Conservation (phyloP, 2,888 invertebrate species). For the Atherix ibis region DNA sequence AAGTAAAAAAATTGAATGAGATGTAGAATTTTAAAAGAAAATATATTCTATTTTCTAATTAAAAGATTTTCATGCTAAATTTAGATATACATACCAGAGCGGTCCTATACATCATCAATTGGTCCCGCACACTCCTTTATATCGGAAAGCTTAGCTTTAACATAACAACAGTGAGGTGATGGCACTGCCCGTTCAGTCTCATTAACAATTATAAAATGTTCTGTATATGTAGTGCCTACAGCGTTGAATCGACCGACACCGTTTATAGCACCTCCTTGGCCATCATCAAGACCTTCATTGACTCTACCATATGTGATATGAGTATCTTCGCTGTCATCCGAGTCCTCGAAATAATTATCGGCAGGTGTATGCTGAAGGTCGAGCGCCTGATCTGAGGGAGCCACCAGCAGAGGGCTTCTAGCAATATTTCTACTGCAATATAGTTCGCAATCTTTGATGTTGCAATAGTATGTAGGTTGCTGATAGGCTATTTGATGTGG, state of each 20-base stretch:
- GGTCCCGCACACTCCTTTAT: slow-evolving; percentile 15
- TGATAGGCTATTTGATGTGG: not conserved
- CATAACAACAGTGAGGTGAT: slow-evolving; percentile 13
- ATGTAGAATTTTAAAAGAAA: no score
- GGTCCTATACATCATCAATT: slow-evolving; percentile 15
- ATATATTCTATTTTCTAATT: no score
- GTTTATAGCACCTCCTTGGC: no score
- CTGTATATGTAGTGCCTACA: slow-evolving; percentile 5
- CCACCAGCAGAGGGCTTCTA: not conserved
- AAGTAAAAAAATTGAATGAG: no score
- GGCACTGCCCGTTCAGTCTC: slow-evolving; percentile 11
- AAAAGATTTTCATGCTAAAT: no score
- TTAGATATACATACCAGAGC: slow-evolving; percentile 4
- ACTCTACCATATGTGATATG: slow-evolving; percentile 5
- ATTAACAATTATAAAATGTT: slow-evolving; percentile 12
- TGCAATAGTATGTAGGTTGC: not conserved
- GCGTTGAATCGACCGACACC: not conserved
- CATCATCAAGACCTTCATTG: not conserved
- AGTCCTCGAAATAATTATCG: not conserved
- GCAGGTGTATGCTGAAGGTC: not conserved
- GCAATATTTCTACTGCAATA: not conserved
- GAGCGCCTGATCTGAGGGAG: not conserved
- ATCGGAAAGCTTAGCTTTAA: slow-evolving; percentile 15
- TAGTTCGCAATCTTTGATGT: not conserved
- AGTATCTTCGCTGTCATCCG: slow-evolving; percentile 8